Percentiles rank a stretch among this genome's conserved stretches.
These are phyloP conservation scores for Phoxinus phoxinus DNA, from an alignment of 2,113 vertebrate genomes.

Conservation along the genomic window DNA sequence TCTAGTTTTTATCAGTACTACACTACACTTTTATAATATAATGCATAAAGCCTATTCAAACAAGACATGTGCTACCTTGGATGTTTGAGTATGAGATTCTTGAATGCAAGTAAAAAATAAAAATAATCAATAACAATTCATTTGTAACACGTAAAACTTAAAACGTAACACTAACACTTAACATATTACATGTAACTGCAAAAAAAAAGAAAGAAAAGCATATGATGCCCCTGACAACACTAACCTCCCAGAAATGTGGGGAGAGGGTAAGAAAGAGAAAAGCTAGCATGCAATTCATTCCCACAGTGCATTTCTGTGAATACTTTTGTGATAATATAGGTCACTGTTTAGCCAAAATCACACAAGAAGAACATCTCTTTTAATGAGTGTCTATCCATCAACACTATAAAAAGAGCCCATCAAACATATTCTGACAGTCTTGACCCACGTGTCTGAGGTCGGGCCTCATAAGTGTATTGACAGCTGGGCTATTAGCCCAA, in stretches of 20 bases:
- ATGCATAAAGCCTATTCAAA: no score
- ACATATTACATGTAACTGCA: no score
- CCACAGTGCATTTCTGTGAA: neutral
- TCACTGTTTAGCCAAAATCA: neutral
- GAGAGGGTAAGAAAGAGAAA: neutral
- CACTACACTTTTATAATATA: no score
- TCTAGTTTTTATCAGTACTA: neutral
- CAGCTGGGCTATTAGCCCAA: slow-evolving; percentile 40
- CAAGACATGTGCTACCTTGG: no score
- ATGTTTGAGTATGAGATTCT: no score
- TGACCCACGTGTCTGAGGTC: slow-evolving; percentile 26
- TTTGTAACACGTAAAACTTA: no score
- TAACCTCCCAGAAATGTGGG: neutral
- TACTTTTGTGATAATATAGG: neutral
- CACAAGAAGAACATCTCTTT: neutral
- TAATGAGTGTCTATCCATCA: slow-evolving; percentile 60
- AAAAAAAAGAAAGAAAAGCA: no score
- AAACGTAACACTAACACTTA: no score
- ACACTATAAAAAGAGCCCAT: slow-evolving; percentile 47
- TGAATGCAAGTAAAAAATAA: no score
- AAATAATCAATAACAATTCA: no score
- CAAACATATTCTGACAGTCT: slow-evolving; percentile 54
- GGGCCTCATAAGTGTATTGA: slow-evolving; percentile 43
- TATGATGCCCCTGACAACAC: neutral
- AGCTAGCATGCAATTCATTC: neutral